Base-by-base conservation (phyloP, 2,797 vertebrate species). In the Clamator glandarius region DNA sequence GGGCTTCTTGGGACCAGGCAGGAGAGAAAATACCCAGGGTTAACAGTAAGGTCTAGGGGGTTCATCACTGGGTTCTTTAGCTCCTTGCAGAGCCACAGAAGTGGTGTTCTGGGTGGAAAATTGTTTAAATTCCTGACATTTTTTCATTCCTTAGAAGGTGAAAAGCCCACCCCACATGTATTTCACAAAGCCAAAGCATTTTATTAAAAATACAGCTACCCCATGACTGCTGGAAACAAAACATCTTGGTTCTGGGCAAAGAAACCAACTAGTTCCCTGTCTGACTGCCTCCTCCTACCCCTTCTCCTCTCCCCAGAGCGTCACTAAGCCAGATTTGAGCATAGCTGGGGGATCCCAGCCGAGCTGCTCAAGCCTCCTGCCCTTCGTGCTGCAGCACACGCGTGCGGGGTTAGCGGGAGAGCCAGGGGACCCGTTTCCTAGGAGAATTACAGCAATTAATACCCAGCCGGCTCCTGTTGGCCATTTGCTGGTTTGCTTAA, bases 401-500 rank as follows among this genome's bases (percentile, higher is more conserved):
- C 3, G 4, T 0, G 0, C 8, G 6, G 0, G 2, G 24, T 28
- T 51, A 15, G 55, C 4, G 42, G 66, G 35, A 41, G 57, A 78
- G 62, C 28, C 7, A 4, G 28, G 52, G 46, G 55, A 85, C 35
- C 41, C 6, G 3, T 89, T 94, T 75, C 88, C 78, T 74, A 59
- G 54, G 91, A 90, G 84, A 94, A 90, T 51, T 41, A n/a, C 31
- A 51, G 72, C 70, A 84, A 86, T 87, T 83, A 72, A 79, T 84
- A 33, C 48, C 48, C 62, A 66, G 51, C 19, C n/a, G 4, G 73
- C 68, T 87, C 85, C 80, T 54, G 54, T 62, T 93, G 85, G 76
- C 83, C 50, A 28, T 83, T 93, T 92, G 63, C 82, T 70, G 52
- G 14, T 87, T 91, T 79, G 79, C 77, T 89, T 91, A 92, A 91